Evolutionary conservation across 2,888 invertebrate genomes (phyloP).

Genomic region (Callyntrura guangdongensis): DNA sequence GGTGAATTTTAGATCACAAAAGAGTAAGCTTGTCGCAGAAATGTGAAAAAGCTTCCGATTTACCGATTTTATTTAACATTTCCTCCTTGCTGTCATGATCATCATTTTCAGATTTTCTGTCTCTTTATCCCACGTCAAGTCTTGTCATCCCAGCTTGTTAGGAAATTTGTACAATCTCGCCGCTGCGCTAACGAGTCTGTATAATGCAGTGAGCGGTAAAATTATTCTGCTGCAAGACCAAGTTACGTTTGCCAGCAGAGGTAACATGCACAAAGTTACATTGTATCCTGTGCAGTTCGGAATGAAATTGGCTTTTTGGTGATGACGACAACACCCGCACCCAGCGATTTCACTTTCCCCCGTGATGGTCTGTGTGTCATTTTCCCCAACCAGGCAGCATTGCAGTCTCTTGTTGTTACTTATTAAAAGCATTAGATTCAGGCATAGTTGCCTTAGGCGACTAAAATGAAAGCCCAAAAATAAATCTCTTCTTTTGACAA

Average conservation of each 20-base stretch:
- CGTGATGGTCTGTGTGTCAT: constrained; percentile 35
- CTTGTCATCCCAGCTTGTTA: not conserved
- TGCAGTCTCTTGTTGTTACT: constrained; percentile 25
- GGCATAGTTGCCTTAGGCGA: not conserved
- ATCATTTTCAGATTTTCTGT: not conserved
- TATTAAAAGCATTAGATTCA: not conserved
- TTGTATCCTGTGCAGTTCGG: not conserved
- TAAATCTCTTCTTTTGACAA: not conserved
- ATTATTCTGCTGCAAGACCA: not conserved
- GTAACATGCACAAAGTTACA: not conserved
- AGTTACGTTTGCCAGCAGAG: not conserved
- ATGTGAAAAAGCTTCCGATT: no score
- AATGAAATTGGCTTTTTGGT: constrained; percentile 32
- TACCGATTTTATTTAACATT: constrained; percentile 22
- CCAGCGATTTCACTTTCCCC: constrained; percentile 31
- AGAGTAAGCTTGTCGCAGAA: no score
- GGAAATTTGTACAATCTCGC: no score
- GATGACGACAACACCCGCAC: constrained; percentile 32
- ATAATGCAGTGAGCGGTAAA: not conserved
- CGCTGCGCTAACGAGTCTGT: not conserved
- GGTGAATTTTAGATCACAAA: no score
- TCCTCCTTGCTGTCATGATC: constrained; percentile 16
- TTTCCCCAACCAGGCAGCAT: constrained; percentile 38
- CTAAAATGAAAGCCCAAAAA: no score
- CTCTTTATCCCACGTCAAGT: not conserved